A percentile compares a stretch with the other conserved stretches of the same genome.
These are phyloP conservation scores for Cynodonichthys magdalenae DNA, from an alignment of 2,797 vertebrate species.

Conservation along the genomic window DNA sequence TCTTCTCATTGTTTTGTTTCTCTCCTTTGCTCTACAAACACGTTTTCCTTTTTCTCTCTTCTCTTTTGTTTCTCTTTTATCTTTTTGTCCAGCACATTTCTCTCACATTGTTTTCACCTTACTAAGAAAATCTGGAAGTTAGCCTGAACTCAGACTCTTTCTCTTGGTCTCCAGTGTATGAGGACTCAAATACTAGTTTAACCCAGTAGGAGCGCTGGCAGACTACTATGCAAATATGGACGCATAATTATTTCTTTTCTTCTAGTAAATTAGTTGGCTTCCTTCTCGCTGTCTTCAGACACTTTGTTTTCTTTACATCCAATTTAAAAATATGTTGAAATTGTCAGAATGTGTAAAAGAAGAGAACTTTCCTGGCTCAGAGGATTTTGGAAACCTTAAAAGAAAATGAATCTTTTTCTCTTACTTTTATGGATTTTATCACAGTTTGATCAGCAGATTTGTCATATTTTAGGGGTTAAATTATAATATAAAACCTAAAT, in stretches of 20 bases:
- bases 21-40: constrained; percentile 1
- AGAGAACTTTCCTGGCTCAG: too few relatives aligned
- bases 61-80: constrained; percentile 10
- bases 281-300: constrained; percentile 3
- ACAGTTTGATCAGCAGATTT: too few relatives aligned
- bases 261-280: constrained; percentile 6
- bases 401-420: too few relatives aligned
- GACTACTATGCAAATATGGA: constrained; percentile 19
- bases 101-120: constrained; percentile 62
- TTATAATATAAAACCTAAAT: too few relatives aligned
- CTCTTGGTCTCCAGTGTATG: constrained; percentile 41
- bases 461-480: too few relatives aligned
- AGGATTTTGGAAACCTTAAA: too few relatives aligned
- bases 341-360: background rate
- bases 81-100: constrained; percentile 48
- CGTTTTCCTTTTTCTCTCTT: constrained; percentile 17
- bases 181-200: constrained; percentile 64
- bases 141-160: constrained; percentile 44
- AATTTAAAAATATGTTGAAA: constrained; percentile 14
- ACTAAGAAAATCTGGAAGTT: constrained; percentile 46
- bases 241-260: constrained; percentile 23
- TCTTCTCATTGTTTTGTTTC: constrained; percentile 22
- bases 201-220: constrained; percentile 54
- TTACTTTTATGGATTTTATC: too few relatives aligned
- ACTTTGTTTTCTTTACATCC: background rate